These are phyloP conservation scores for Trachymyrmex cornetzi DNA, from an alignment of 1,140 invertebrate genomes.

Conservation along the genomic window DNA sequence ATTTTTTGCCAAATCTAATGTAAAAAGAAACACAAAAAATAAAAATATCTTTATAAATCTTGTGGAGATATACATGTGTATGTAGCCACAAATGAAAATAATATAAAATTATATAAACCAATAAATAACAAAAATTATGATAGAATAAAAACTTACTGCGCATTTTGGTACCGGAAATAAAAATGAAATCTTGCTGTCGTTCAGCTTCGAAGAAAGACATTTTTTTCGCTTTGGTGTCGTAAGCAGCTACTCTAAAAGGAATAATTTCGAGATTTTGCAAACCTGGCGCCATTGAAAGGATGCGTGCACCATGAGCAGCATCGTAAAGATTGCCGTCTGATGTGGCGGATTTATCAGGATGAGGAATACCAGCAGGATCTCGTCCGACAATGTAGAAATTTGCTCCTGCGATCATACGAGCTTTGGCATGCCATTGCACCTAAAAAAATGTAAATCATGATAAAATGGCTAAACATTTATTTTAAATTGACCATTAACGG, in stretches of 20 bases:
- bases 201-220: constrained; percentile 98
- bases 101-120: not conserved
- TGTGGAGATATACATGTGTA: not conserved
- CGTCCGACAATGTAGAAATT: constrained; percentile 99
- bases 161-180: constrained; percentile 99
- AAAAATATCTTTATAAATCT: constrained; percentile 27
- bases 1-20: constrained; percentile 91
- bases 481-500: not conserved
- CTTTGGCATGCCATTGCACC: constrained; percentile 99
- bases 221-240: constrained; percentile 92
- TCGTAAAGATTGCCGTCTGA: constrained; percentile 96
- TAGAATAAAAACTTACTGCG: constrained; percentile 87
- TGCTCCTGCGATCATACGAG: constrained; percentile 97
- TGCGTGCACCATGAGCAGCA: constrained; percentile 95
- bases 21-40: constrained; percentile 17
- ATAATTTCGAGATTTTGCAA: constrained; percentile 97
- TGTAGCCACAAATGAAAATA: not conserved
- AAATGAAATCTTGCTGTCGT: constrained; percentile 96
- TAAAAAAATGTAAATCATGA: constrained; percentile 75
- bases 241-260: constrained; percentile 99
- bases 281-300: constrained; percentile 97
- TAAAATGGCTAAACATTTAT: not conserved
- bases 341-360: constrained; percentile 91
- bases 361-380: constrained; percentile 98
- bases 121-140: constrained; percentile 9